Base-by-base conservation (phyloP, 1,140 invertebrate species). In the Zaprionus camerounensis region DNA sequence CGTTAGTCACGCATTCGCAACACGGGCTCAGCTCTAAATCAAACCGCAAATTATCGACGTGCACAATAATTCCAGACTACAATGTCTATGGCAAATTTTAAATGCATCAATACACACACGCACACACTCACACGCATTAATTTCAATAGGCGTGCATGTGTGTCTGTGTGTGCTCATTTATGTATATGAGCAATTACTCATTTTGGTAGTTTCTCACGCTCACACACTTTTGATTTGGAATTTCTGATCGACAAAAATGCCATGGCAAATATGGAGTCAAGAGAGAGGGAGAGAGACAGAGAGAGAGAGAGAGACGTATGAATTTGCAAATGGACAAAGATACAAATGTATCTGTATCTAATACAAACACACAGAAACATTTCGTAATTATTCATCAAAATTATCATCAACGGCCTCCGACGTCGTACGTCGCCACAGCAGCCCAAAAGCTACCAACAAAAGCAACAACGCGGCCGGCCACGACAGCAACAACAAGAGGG, bases 301-400 rank as follows among this genome's bases (percentile, higher is more conserved):
- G 9, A 20, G 28, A 17, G 22, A 9, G 57, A 63, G 31, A 34
- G 31, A 36, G 5, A 22, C 31, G 7, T 26, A 71, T 38, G 63
- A 58, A 68, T 62, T 76, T 71, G 79, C 71, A 68, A 61, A 77
- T 41, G 55, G 28, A 51, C 49, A 55, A 36, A 78, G 82, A 71
- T 75, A 69, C 13, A 65, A 24, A 83, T 80, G 71, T 76, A 65
- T 69, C 59, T 73, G 58, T 76, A 78, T 74, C 64, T 56, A 73
- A 68, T 61, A 73, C 26, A 61, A 49, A 41, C 12, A 44, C 36
- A n/a, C 20, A 63, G 53, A 75, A 73, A 62, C 68, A 75, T 83
- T 88, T 90, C 83, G 85, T 85, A 88, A 88, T 90, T 88, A 85
- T 88, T 82, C 85, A 85, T 80, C 78, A 81, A 74, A 68, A 70